Evolutionary conservation across 2,888 invertebrate species (phyloP).

Genomic region (Cacoxenus indagator): DNA sequence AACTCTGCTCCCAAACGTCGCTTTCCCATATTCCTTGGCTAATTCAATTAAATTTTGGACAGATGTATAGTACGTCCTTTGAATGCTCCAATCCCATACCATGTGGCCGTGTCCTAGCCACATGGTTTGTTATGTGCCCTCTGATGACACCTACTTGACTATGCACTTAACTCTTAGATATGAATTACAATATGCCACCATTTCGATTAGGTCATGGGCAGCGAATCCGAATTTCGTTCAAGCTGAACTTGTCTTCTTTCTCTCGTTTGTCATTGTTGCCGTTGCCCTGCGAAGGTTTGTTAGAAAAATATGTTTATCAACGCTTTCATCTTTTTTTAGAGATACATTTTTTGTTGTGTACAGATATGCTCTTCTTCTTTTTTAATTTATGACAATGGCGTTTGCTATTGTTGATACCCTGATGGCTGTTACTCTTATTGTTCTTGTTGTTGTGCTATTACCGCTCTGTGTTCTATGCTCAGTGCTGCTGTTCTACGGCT

Average conservation of each 20-base stretch:
- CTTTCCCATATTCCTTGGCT: too few species aligned
- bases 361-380: slow-evolving; percentile 3
- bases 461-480: neutral
- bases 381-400: slow-evolving; percentile 22
- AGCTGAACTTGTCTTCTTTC: neutral
- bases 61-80: too few species aligned
- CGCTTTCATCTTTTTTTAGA: neutral
- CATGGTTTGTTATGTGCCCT: too few species aligned
- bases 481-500: neutral
- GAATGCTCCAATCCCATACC: too few species aligned
- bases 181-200: neutral
- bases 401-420: slow-evolving; percentile 15
- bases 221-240: neutral
- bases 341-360: slow-evolving; percentile 1
- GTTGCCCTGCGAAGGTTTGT: neutral
- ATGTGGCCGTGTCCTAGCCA: too few species aligned
- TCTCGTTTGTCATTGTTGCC: neutral
- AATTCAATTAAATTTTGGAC: too few species aligned
- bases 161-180: too few species aligned
- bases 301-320: slow-evolving; percentile 16
- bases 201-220: too few species aligned
- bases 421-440: neutral
- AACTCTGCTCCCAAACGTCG: too few species aligned
- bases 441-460: neutral
- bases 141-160: too few species aligned